Percentiles rank a stretch among this genome's conserved stretches.
phyloP scores from a whole-genome alignment of 2,113 vertebrate genomes.

The Pterocles orientalis region DNA sequence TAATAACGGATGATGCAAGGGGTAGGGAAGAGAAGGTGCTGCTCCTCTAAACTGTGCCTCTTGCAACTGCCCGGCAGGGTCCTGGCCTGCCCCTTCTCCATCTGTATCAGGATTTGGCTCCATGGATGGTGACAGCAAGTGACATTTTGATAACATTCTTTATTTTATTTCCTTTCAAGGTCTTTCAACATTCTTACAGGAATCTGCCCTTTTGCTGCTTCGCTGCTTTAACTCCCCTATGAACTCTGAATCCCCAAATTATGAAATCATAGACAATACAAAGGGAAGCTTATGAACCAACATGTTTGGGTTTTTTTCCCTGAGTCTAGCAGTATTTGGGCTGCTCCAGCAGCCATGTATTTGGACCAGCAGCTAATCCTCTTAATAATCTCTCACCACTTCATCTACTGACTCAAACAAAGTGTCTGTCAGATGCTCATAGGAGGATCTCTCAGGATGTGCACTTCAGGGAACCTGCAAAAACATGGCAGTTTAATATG shows the following conservation, averaged over 20 bases:
- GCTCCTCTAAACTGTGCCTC: not conserved
- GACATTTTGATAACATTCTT: not conserved
- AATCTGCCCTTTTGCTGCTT: not conserved
- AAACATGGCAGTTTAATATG: not conserved
- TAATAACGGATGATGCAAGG: not conserved
- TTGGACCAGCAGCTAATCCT: conserved; percentile 30
- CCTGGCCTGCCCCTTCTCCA: not conserved
- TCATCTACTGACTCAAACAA: not conserved
- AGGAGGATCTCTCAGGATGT: not conserved
- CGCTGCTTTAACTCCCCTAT: not conserved
- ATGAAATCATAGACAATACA: not conserved
- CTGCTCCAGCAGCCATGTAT: not conserved
- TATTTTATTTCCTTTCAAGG: not conserved
- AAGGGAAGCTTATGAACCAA: not conserved
- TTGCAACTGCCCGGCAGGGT: not conserved
- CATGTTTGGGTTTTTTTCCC: not conserved
- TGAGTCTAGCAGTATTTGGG: not conserved
- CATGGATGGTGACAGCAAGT: not conserved
- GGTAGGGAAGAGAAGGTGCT: not conserved
- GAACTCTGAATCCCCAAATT: not conserved
- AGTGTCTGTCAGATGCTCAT: not conserved
- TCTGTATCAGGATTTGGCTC: not conserved
- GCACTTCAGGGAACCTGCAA: not conserved
- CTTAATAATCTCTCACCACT: conserved; percentile 21
- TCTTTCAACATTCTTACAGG: not conserved